Evolutionary conservation across 2,888 invertebrate species (phyloP).

Genomic region (Busseola fusca): DNA sequence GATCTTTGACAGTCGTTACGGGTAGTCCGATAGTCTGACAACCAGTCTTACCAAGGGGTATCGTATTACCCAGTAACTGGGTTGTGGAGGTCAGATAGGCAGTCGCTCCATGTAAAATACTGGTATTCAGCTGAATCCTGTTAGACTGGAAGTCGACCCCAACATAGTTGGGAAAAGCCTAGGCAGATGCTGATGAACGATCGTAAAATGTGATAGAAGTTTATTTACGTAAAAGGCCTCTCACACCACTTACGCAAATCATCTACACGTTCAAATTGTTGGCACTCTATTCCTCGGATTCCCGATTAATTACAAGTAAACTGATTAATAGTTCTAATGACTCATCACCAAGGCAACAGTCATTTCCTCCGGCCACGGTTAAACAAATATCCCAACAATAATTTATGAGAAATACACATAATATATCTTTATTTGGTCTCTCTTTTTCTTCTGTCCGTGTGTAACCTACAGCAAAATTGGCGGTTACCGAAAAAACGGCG

Average conservation of each 20-base stretch:
- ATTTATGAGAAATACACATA: neutral
- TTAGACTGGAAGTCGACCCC: too few species aligned
- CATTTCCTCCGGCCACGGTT: slow-evolving; percentile 23
- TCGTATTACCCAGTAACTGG: too few species aligned
- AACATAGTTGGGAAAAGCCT: too few species aligned
- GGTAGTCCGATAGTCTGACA: too few species aligned
- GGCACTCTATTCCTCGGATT: slow-evolving; percentile 27
- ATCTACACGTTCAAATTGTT: neutral
- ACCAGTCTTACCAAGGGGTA: too few species aligned
- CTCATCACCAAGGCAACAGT: slow-evolving; percentile 17
- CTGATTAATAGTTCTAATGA: slow-evolving; percentile 24
- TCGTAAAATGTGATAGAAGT: neutral
- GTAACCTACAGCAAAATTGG: slow-evolving; percentile 26
- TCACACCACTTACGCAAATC: neutral
- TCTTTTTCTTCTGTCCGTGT: neutral
- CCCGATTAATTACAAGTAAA: slow-evolving; percentile 31
- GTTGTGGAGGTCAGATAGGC: too few species aligned
- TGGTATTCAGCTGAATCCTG: too few species aligned
- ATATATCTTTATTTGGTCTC: slow-evolving; percentile 8
- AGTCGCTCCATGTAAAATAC: too few species aligned
- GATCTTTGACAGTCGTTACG: too few species aligned
- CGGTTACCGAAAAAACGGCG: slow-evolving; percentile 35
- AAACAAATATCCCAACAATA: slow-evolving; percentile 36
- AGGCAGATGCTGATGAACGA: too few species aligned
- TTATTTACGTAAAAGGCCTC: neutral